Conservation (phyloP, 2,113 vertebrate genomes). For the Eonycteris spelaea region DNA sequence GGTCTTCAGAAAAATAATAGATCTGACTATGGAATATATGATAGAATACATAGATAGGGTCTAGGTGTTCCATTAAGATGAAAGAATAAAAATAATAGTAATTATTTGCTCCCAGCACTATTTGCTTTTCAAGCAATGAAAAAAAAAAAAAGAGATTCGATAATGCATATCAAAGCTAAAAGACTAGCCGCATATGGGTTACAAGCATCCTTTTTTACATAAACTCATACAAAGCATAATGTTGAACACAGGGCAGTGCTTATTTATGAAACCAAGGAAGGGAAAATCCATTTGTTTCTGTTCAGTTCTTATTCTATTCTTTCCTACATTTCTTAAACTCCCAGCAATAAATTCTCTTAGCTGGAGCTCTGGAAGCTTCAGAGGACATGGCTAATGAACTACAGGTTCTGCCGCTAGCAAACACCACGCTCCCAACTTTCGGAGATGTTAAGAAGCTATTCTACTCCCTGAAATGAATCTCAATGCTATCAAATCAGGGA, state of each 20-base stretch:
- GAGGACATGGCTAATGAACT: constrained; percentile 69
- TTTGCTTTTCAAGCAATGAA: neutral
- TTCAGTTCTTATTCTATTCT: constrained; percentile 39
- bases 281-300: neutral
- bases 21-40: neutral
- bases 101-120: neutral
- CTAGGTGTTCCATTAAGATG: neutral
- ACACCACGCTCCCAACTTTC: constrained; percentile 43
- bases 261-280: neutral
- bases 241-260: neutral
- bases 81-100: neutral
- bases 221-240: neutral
- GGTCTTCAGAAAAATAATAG: neutral
- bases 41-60: neutral
- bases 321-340: constrained; percentile 17
- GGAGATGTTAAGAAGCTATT: constrained; percentile 71
- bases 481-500: constrained; percentile 40
- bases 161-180: neutral
- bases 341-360: constrained; percentile 31
- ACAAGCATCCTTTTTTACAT: neutral
- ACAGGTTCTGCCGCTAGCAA: constrained; percentile 51
- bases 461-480: constrained; percentile 45
- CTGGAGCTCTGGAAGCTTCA: constrained; percentile 30
- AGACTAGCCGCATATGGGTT: neutral
- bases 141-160: constrained; percentile 4